These are phyloP conservation scores for Oegoconia quadripuncta DNA, from an alignment of 2,888 invertebrate species.

Conservation along the genomic window DNA sequence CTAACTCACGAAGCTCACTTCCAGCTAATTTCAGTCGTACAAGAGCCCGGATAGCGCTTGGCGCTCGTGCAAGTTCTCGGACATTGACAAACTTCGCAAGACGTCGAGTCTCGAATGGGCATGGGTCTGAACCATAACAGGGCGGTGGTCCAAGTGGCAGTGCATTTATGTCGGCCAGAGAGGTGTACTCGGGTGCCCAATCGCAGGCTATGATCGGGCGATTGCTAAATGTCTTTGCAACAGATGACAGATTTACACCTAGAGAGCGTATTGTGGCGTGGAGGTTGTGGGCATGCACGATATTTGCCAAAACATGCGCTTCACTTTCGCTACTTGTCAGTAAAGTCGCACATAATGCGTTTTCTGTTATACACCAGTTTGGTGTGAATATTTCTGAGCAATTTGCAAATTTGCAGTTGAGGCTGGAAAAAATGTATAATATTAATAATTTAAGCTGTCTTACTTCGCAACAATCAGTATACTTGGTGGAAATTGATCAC, in stretches of 20 bases:
- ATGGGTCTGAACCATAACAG: conserved; percentile 33
- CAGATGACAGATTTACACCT: conserved; percentile 19
- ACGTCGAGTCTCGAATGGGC: conserved; percentile 58
- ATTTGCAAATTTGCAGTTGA: conserved; percentile 46
- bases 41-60: conserved; percentile 44
- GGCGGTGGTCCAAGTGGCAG: conserved; percentile 48
- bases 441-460: too few relatives aligned
- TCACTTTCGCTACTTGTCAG: conserved; percentile 41
- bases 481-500: too few relatives aligned
- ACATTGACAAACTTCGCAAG: conserved; percentile 50
- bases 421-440: conserved; percentile 10
- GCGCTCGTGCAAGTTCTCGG: conserved; percentile 40
- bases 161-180: conserved; percentile 16
- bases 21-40: conserved; percentile 35
- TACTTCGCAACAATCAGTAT: too few relatives aligned
- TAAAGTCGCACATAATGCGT: conserved; percentile 37
- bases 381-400: conserved; percentile 75
- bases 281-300: conserved; percentile 30
- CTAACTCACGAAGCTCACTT: conserved; percentile 34
- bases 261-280: conserved; percentile 29
- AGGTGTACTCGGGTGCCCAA: conserved; percentile 31
- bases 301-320: conserved; percentile 31
- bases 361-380: conserved; percentile 57
- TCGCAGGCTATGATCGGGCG: conserved; percentile 34
- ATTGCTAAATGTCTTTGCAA: conserved; percentile 12